phyloP scores from a whole-genome alignment of 2,797 vertebrate species.

The Mus spretus region DNA sequence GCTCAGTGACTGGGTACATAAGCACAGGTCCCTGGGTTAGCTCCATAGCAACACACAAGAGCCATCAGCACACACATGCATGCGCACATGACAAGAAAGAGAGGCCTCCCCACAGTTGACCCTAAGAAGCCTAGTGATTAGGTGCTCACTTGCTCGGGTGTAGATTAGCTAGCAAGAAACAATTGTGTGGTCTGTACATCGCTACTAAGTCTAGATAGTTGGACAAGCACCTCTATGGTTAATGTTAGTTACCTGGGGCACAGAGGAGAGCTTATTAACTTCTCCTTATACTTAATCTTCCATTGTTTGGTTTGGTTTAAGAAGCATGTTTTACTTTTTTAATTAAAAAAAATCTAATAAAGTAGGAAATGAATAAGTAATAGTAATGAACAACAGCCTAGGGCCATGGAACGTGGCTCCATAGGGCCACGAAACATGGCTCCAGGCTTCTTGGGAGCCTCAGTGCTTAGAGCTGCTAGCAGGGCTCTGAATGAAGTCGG shows the following conservation, averaged over 20 bases:
- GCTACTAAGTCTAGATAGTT: not conserved
- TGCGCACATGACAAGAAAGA: not conserved
- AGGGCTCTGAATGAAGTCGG: not conserved
- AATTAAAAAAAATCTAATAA: conserved; percentile 83
- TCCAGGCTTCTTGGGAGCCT: not conserved
- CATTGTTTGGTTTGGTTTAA: conserved; percentile 78
- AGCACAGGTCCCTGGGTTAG: not conserved
- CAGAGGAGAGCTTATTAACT: conserved; percentile 74
- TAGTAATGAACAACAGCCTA: conserved; percentile 66
- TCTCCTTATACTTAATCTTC: conserved; percentile 73
- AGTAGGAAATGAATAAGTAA: conserved; percentile 81
- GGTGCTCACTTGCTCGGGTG: not conserved
- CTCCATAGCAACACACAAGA: not conserved
- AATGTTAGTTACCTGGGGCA: conserved; percentile 54
- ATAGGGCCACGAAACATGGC: not conserved
- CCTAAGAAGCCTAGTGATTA: not conserved
- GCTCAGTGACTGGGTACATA: not conserved
- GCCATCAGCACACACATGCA: not conserved
- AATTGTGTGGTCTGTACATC: not conserved
- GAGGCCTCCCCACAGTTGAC: not conserved
- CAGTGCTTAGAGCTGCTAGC: not conserved
- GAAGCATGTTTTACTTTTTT: conserved; percentile 80
- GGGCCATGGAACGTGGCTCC: conserved; percentile 39
- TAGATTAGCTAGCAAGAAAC: not conserved
- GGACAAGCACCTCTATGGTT: not conserved